Evolutionary conservation across 2,888 invertebrate genomes (phyloP).

Genomic region (Liodrosophila aerea): DNA sequence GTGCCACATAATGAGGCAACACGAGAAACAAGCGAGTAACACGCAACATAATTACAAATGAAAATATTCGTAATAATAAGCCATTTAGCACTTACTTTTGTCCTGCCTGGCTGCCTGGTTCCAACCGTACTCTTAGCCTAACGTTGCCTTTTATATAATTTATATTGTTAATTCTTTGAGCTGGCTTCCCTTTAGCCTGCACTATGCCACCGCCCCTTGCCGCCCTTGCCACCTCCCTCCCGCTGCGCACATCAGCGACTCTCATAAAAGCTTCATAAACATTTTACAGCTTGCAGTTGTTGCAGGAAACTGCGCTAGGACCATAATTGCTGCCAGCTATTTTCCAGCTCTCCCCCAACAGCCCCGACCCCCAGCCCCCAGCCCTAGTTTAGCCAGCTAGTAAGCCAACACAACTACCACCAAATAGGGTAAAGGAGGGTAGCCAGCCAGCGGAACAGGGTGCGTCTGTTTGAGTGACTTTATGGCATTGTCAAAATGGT

Average conservation of each 20-base stretch:
- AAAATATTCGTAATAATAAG: slow-evolving; percentile 66
- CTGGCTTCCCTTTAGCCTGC: slow-evolving; percentile 8
- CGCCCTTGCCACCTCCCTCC: background rate
- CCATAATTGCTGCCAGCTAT: slow-evolving; percentile 70
- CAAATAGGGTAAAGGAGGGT: background rate
- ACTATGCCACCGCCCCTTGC: background rate
- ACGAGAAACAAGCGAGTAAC: slow-evolving; percentile 22
- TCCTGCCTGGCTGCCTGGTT: slow-evolving; percentile 2
- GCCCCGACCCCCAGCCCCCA: too few species aligned
- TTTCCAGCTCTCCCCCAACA: slow-evolving; percentile 39
- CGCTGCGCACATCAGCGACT: slow-evolving; percentile 43
- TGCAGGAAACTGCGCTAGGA: slow-evolving; percentile 62
- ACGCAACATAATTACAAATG: slow-evolving; percentile 40
- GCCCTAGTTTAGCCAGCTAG: slow-evolving; percentile 53
- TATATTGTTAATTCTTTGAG: slow-evolving; percentile 70
- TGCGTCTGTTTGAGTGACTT: slow-evolving; percentile 13
- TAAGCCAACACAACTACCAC: slow-evolving; percentile 37
- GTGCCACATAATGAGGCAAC: background rate
- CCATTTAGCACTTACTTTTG: slow-evolving; percentile 69
- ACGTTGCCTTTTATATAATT: slow-evolving; percentile 61
- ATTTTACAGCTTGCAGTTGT: slow-evolving; percentile 76
- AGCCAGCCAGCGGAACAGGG: background rate
- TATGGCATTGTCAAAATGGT: slow-evolving; percentile 45
- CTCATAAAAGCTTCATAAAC: slow-evolving; percentile 75
- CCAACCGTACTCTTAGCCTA: too few species aligned